Evolutionary conservation across 2,797 vertebrate genomes (phyloP).

Genomic region (Acridotheres tristis): DNA sequence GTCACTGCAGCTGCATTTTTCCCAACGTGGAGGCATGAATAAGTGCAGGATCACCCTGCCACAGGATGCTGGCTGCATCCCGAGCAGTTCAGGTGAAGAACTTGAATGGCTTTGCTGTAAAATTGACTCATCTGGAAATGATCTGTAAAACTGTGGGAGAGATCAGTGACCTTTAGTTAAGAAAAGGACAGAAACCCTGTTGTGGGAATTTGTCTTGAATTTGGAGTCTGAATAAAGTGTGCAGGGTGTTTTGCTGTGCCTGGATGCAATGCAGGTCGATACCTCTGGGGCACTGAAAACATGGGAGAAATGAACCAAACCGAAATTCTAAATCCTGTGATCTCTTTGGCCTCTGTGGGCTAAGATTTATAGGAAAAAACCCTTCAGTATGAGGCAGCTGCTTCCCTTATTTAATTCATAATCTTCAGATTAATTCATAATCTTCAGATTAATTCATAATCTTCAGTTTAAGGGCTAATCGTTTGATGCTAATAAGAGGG

Average conservation of each 20-base stretch:
- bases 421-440: background rate
- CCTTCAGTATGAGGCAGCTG: background rate
- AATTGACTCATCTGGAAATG: background rate
- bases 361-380: background rate
- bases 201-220: background rate
- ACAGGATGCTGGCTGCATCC: background rate
- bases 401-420: background rate
- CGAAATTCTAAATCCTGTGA: background rate
- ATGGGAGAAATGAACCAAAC: background rate
- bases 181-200: background rate
- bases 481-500: background rate
- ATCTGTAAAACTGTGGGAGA: background rate
- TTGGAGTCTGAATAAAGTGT: background rate
- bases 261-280: no score
- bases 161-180: background rate
- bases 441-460: background rate
- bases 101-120: background rate
- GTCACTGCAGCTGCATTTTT: background rate
- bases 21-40: fast-evolving
- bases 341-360: background rate
- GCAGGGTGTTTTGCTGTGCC: background rate
- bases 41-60: background rate
- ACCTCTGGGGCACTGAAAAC: background rate
- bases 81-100: background rate
- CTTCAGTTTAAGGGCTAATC: background rate